Evolutionary conservation across 2,888 invertebrate species (phyloP).

Genomic region (Lochmaea crataegi): DNA sequence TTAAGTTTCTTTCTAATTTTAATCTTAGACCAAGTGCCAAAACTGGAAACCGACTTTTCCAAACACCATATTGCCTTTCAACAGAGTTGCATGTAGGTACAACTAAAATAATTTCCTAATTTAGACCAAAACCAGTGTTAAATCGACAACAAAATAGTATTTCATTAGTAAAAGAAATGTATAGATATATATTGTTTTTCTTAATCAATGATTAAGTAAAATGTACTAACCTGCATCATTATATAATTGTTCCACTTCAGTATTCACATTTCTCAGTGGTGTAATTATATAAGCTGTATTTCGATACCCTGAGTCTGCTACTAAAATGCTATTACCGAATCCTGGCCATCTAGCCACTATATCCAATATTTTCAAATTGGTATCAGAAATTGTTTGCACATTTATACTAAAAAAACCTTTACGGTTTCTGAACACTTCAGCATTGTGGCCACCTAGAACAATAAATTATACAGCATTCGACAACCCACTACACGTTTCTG

Average conservation of each 20-base stretch:
- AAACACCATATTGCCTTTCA: neutral
- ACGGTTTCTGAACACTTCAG: slow-evolving; percentile 51
- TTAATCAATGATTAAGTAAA: neutral
- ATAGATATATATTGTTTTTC: neutral
- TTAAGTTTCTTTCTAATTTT: too few relatives aligned
- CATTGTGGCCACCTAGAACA: slow-evolving; percentile 44
- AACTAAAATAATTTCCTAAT: too few relatives aligned
- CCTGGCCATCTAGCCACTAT: too few relatives aligned
- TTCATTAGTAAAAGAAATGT: neutral
- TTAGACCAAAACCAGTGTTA: too few relatives aligned
- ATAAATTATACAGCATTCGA: neutral
- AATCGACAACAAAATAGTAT: neutral
- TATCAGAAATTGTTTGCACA: slow-evolving; percentile 49
- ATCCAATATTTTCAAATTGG: slow-evolving; percentile 33
- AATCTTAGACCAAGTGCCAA: too few relatives aligned
- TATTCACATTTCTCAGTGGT: too few relatives aligned
- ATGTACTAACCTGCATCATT: too few relatives aligned
- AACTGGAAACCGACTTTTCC: too few relatives aligned
- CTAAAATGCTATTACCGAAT: too few relatives aligned
- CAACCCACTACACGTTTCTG: neutral
- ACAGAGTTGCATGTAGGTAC: neutral
- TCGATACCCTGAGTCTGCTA: too few relatives aligned
- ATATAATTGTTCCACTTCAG: too few relatives aligned
- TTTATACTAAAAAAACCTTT: slow-evolving; percentile 52
- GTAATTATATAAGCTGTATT: too few relatives aligned